These are phyloP conservation scores for Zeugodacus cucurbitae DNA, from an alignment of 1,140 invertebrate species.

Conservation along the genomic window DNA sequence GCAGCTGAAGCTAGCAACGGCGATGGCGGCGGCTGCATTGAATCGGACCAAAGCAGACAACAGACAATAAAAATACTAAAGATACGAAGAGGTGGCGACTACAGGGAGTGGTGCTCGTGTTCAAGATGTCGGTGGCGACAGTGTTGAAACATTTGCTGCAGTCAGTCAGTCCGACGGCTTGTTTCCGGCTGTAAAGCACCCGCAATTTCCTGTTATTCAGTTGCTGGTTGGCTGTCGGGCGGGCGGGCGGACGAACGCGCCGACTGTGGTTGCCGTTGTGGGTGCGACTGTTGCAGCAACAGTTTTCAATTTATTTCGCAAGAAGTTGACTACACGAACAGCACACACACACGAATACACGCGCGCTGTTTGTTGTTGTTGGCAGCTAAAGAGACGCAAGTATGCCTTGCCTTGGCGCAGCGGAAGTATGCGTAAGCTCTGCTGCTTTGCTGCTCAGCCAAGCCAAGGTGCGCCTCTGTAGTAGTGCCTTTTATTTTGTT, in stretches of 20 bases:
- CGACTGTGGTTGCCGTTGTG: not conserved
- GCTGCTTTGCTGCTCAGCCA: not conserved
- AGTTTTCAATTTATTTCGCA: conserved; percentile 23
- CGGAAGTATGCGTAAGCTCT: conserved; percentile 33
- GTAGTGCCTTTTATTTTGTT: not conserved
- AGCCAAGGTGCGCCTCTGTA: not conserved
- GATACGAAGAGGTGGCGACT: not conserved
- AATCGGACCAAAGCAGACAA: not conserved
- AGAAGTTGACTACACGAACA: not conserved
- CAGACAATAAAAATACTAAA: not conserved
- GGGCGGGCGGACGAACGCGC: not conserved
- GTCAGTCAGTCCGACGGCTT: conserved; percentile 45
- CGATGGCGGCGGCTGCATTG: not conserved
- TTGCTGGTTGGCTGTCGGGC: not conserved
- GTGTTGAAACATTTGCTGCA: conserved; percentile 33
- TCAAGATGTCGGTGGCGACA: not conserved
- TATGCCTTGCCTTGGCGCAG: not conserved
- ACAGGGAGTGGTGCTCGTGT: not conserved
- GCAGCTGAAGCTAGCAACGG: not conserved
- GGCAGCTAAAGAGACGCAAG: not conserved
- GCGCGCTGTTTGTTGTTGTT: not conserved
- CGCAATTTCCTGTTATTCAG: conserved; percentile 46
- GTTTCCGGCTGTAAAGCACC: conserved; percentile 47
- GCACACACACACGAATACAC: not conserved
- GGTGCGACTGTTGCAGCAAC: not conserved